A percentile compares a stretch with the other conserved stretches of the same genome.
These are phyloP conservation scores for Gadopsis bispinosus DNA, from an alignment of 2,797 vertebrate genomes.

Conservation along the genomic window DNA sequence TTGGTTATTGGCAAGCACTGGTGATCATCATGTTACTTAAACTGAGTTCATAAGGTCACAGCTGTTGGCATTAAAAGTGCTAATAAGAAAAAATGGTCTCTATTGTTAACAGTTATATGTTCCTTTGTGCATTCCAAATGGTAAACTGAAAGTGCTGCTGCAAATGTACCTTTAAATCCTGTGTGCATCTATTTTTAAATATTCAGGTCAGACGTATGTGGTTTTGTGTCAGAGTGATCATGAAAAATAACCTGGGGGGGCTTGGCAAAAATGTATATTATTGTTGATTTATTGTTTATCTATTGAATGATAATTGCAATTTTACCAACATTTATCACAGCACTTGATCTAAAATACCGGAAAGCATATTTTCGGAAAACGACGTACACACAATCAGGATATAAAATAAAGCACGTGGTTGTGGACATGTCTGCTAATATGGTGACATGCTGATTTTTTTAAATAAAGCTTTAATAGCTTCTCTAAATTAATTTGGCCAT, in stretches of 20 bases:
- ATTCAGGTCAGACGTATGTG: background rate
- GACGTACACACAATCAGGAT: background rate
- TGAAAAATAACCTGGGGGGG: background rate
- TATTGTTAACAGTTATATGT: background rate
- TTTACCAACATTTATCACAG: background rate
- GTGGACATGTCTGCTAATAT: background rate
- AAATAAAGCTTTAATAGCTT: background rate
- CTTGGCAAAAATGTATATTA: background rate
- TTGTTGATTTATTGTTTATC: background rate
- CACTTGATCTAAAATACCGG: background rate
- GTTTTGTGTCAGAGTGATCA: background rate
- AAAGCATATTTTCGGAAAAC: background rate
- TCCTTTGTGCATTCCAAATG: background rate
- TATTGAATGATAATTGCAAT: background rate
- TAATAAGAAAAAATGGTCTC: background rate
- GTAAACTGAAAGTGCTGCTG: too few species aligned
- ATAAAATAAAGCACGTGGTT: background rate
- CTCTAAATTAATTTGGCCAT: background rate
- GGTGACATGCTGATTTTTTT: background rate
- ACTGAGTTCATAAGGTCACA: conserved; percentile 15
- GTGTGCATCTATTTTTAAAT: background rate
- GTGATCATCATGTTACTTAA: conserved; percentile 11
- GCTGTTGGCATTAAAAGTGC: conserved; percentile 12
- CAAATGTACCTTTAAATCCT: too few species aligned
- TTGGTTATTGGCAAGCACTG: background rate